Evolutionary conservation across 2,888 invertebrate genomes (phyloP), one percentile per base, ranked within the genome.

Genomic region (Gymnoscelis rufifasciata): DNA sequence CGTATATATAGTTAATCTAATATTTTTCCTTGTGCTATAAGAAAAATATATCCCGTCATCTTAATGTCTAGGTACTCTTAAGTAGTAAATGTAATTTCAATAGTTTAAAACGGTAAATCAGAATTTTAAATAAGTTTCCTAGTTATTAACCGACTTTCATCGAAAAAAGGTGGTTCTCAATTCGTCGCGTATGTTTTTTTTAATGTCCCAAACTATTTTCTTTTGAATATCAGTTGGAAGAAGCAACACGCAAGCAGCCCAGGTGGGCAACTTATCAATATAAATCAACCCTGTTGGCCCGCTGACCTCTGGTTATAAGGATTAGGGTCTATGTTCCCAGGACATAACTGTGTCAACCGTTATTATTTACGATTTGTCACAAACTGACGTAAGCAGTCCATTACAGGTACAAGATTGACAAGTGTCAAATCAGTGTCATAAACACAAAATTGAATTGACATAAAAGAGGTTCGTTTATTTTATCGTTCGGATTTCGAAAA

Each of bases 311-410:
- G 64, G 57, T 59, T 51, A 52, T 54, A 46, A 52, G 67, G 69
- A 66, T 67, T 71, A 71, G 64, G 66, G 67, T 54, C 56, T 57
- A 38, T 48, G 45, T 56, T 71, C 71, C 71, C 71, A 72, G 64
- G 68, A 62, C 58, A 54, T 59, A 57, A 58, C 56, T 51, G 50
- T 42, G 49, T 50, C 45, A 50, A 30, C 50, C 49, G 49, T 38
- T 38, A 23, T 51, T 43, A 44, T 43, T 47, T 51, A 48, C 29
- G 45, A 43, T 37, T 27, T 33, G 28, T 51, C 45, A 38, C 24
- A 36, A n/a, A n/a, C 37, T 49, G 43, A 48, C 38, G 39, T 30
- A 40, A 53, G 39, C 43, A 47, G 28, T 44, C 35, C 26, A 44
- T 48, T 38, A 35, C 12, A 37, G 39, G 38, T 44, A 29, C 29